Evolutionary conservation across 1,140 invertebrate species (phyloP).

Genomic region (Macrobrachium nipponense): DNA sequence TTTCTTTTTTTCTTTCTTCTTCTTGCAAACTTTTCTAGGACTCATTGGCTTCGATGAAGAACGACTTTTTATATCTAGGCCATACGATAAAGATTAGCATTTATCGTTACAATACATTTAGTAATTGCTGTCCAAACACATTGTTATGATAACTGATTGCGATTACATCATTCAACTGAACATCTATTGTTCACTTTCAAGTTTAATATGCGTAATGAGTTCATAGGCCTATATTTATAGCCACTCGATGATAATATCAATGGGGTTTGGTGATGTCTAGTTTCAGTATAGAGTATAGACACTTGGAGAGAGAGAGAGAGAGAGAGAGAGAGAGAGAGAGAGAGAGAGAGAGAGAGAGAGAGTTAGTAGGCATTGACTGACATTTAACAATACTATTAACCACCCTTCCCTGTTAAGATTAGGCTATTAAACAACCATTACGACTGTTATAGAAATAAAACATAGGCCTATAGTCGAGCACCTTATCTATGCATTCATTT

Average conservation of each 20-base stretch:
- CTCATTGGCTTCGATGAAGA: no score
- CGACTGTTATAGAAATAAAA: background rate
- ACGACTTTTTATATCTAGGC: no score
- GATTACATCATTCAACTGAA: no score
- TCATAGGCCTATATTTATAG: conserved; percentile 15
- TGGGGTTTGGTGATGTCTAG: background rate
- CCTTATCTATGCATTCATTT: background rate
- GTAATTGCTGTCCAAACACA: no score
- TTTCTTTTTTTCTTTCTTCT: no score
- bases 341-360: conserved; percentile 21
- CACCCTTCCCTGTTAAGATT: background rate
- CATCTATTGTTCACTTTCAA: no score
- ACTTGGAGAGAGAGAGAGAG: conserved; percentile 25
- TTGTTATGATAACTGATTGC: no score
- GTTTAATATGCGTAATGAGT: background rate
- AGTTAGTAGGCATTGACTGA: background rate
- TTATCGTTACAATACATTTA: no score
- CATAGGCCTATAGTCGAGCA: background rate
- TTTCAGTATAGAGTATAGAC: background rate
- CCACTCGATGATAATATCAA: background rate
- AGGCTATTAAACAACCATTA: background rate
- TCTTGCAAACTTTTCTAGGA: no score
- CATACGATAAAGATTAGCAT: no score
- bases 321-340: conserved; percentile 34
- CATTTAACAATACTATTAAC: background rate